Conservation (phyloP, 1,140 invertebrate species). For the Drosophila ironensis region DNA sequence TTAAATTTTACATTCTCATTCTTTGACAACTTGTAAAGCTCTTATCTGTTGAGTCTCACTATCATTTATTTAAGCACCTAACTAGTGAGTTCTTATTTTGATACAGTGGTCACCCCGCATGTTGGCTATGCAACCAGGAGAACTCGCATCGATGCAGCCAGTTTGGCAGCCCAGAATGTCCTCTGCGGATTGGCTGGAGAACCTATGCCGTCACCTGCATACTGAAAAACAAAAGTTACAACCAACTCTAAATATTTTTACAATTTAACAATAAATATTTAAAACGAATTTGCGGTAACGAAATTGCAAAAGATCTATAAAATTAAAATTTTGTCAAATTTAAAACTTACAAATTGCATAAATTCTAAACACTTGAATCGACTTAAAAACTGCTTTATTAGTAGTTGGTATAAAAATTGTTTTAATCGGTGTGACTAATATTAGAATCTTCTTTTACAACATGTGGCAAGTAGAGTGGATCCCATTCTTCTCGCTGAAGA, state of each 20-base stretch:
- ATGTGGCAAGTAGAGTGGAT: constrained; percentile 87
- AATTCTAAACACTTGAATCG: too few species aligned
- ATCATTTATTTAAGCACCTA: constrained; percentile 19
- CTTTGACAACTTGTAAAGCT: not conserved
- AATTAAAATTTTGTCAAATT: too few species aligned
- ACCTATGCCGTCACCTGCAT: constrained; percentile 85
- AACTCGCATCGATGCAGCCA: constrained; percentile 90
- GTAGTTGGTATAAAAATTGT: too few species aligned
- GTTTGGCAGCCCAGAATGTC: constrained; percentile 90
- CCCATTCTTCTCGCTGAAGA: constrained; percentile 90
- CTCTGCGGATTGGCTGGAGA: constrained; percentile 88
- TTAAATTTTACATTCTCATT: not conserved
- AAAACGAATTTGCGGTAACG: too few species aligned
- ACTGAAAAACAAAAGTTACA: too few species aligned
- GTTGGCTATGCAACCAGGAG: constrained; percentile 91
- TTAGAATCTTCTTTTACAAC: constrained; percentile 82
- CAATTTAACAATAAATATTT: not conserved
- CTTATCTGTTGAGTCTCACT: constrained; percentile 17
- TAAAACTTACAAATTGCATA: too few species aligned
- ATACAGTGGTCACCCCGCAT: constrained; percentile 89
- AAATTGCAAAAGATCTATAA: too few species aligned
- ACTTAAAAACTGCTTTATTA: too few species aligned
- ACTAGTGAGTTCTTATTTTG: constrained; percentile 11
- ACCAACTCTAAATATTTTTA: constrained; percentile 38
- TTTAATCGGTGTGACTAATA: constrained; percentile 30